Evolutionary conservation across 2,888 invertebrate genomes (phyloP), one percentile per base, ranked within the genome.

Genomic region (Ischnus inquisitorius): DNA sequence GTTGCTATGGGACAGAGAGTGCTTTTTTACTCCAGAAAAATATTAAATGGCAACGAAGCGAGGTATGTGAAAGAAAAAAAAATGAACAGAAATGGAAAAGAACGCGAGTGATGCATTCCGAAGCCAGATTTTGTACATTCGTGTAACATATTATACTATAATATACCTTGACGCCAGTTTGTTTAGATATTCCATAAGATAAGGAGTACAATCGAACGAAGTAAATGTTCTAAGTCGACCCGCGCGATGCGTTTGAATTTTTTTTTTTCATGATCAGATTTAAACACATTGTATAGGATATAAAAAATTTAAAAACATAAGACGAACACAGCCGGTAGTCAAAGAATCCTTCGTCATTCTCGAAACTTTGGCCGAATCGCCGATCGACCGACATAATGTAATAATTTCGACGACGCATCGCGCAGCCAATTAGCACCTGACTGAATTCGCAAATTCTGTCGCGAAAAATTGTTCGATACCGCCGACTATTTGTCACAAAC

Each of bases 61-160:
- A 60, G 60, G 12, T 25, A 60, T 5, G 12, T n/a, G 12, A 39
- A 43, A 19, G 51, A 41, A 48, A 46, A 43, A 39, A 34, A 19
- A 60, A 43, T 12, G 16, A 67, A 57, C 54, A 34, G 34, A 5
- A 34, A 34, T 34, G 41, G 48, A 60, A 34, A 80, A 76, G 67
- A 68, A 68, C 65, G 64, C 12, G 80, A 77, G 46, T 62, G 60
- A 65, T 74, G 71, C 84, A 84, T 84, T 84, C 84, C 84, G 81
- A 71, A 81, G 74, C 80, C 78, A 84, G 74, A 81, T 81, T 84
- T 90, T 92, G 92, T 92, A 92, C 90, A 92, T 92, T 92, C 87
- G 85, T 92, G 91, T 92, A 92, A 90, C 83, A 89, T 89, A 90
- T 76, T 87, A 88, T 48, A 19, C 60, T 79, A 69, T 71, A 62